These are phyloP conservation scores for Trogon surrucura DNA, from an alignment of 2,113 vertebrate species.

Conservation along the genomic window DNA sequence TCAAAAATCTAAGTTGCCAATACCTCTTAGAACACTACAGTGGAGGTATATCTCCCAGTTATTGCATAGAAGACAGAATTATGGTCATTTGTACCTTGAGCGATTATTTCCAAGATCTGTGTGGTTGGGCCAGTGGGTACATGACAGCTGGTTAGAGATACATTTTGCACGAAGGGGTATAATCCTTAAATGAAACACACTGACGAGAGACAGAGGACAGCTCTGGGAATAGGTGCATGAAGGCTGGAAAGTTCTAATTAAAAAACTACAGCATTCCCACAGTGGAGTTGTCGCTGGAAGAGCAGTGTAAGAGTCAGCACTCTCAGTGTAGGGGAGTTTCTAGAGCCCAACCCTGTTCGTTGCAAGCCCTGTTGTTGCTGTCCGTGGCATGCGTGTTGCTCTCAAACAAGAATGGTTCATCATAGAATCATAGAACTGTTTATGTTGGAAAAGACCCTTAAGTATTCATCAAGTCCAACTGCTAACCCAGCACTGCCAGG, in stretches of 20 bases:
- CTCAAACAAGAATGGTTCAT: background rate
- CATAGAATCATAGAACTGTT: background rate
- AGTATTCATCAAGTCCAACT: background rate
- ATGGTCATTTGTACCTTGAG: background rate
- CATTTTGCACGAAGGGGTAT: rapidly evolving
- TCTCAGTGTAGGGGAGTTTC: background rate
- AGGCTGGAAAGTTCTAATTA: background rate
- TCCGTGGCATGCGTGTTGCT: rapidly evolving
- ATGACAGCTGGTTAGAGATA: background rate
- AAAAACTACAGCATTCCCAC: background rate
- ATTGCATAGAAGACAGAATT: background rate
- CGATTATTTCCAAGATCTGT: background rate
- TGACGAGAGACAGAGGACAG: background rate
- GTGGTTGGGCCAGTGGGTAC: background rate
- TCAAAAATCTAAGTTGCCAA: background rate
- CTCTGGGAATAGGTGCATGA: background rate
- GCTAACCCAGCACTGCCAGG: background rate
- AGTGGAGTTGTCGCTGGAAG: background rate
- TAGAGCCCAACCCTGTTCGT: background rate
- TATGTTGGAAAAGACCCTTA: background rate
- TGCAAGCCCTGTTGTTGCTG: background rate
- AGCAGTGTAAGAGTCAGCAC: background rate
- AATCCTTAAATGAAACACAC: background rate
- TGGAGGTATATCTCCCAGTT: background rate
- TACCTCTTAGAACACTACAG: background rate